Evolutionary conservation across 2,888 invertebrate species (phyloP), one percentile per base, ranked within the genome.

Genomic region (Drosophila picticornis): DNA sequence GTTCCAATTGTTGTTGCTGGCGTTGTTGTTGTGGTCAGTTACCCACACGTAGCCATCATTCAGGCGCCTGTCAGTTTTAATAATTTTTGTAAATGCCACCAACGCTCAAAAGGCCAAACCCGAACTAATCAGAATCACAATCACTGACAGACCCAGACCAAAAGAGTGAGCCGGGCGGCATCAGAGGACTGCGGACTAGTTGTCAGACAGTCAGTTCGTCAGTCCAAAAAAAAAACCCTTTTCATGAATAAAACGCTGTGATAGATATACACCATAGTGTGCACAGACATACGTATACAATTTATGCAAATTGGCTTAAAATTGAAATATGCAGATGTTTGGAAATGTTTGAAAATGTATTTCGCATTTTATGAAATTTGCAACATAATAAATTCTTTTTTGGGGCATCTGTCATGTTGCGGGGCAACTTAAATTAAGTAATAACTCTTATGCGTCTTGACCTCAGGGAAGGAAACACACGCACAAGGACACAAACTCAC

Each of bases 301-400:
- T 86, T 86, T 88, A 88, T 88, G 87, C 82, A 90, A 88, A 90
- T 88, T 86, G 82, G 77, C 52, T 62, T 48, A 59, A 90, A 88
- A 90, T 90, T 90, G 87, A 88, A 90, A 88, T 90, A 90, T 88
- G 87, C 90, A 88, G 90, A 88, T 90, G 88, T 80, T 80, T 78
- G 46, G 46, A 16, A 27, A 46, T 80, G 82, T 73, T 84, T 79
- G 72, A 80, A 87, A 87, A 84, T 89, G 72, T 84, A 77, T 88
- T 88, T 81, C 63, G 66, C 72, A 77, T 83, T 85, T 86, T 85
- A 88, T 86, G 73, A 80, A 90, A 90, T 90, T 90, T 85, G 80
- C 82, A 81, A 77, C 79, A 87, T 87, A 89, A 83, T 87, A 90
- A 87, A 88, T 87, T 83, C 70, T 80, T 74, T 77, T 68, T 52